Conservation (phyloP, 1,140 invertebrate genomes). For the Drosophila bocki region DNA sequence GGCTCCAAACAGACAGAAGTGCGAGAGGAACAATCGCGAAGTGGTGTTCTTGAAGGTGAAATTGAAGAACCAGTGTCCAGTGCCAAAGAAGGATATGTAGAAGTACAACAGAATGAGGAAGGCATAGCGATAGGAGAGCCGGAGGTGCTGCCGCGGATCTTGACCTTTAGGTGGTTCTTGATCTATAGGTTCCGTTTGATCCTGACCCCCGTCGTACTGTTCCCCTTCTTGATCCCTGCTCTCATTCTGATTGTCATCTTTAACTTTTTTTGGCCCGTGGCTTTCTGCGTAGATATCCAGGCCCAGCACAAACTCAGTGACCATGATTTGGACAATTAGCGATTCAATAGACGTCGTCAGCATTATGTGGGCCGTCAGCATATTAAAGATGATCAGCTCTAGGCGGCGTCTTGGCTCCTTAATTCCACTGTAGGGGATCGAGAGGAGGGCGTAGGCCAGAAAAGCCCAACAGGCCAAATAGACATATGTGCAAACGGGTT, state of each 20-base stretch:
- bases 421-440: constrained; percentile 67
- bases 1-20: constrained; percentile 97
- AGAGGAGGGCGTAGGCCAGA: constrained; percentile 45
- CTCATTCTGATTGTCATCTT: not conserved
- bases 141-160: constrained; percentile 24
- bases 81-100: constrained; percentile 95
- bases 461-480: constrained; percentile 86
- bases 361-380: constrained; percentile 86
- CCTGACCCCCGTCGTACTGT: not conserved
- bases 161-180: not conserved
- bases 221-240: not conserved
- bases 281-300: constrained; percentile 29
- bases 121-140: constrained; percentile 58
- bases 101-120: constrained; percentile 91
- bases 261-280: not conserved
- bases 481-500: constrained; percentile 85
- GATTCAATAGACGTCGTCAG: constrained; percentile 88
- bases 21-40: constrained; percentile 94
- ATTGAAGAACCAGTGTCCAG: constrained; percentile 97
- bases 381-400: constrained; percentile 85
- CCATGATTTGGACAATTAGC: constrained; percentile 87
- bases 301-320: constrained; percentile 56
- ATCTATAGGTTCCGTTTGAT: too few relatives aligned
- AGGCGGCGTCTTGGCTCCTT: constrained; percentile 84
- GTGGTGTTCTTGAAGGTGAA: constrained; percentile 96